These are phyloP conservation scores for Sebastes cheni DNA, from an alignment of 2,797 vertebrate genomes.

Conservation along the genomic window DNA sequence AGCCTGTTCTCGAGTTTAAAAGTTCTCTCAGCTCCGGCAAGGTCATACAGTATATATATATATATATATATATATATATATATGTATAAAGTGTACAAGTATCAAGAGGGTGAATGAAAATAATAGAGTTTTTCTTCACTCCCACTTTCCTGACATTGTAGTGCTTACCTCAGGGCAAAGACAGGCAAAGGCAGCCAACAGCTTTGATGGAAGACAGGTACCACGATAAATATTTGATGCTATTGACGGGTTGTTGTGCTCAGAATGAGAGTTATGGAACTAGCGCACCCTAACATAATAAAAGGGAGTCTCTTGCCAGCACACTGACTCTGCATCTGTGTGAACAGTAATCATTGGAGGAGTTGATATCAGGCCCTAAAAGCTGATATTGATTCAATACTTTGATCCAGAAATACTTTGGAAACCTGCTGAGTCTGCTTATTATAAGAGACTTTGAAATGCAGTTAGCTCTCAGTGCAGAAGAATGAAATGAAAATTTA, in stretches of 20 bases:
- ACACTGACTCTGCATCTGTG: slow-evolving; percentile 20
- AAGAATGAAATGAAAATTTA: background rate
- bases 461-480: background rate
- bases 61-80: too few species aligned
- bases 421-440: slow-evolving; percentile 6
- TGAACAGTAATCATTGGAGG: slow-evolving; percentile 16
- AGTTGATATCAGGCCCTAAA: slow-evolving; percentile 21
- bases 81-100: slow-evolving; percentile 21
- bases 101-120: slow-evolving; percentile 48
- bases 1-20: slow-evolving; percentile 38
- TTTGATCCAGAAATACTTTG: slow-evolving; percentile 20
- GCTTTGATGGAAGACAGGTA: slow-evolving; percentile 85
- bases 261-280: slow-evolving; percentile 48
- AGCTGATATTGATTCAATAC: slow-evolving; percentile 26
- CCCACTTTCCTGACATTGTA: slow-evolving; percentile 65
- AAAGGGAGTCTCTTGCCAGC: slow-evolving; percentile 17
- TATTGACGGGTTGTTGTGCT: slow-evolving; percentile 71
- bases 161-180: slow-evolving; percentile 68
- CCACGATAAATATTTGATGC: slow-evolving; percentile 87
- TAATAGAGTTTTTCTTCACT: slow-evolving; percentile 59
- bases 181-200: slow-evolving; percentile 67
- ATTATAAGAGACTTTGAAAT: slow-evolving; percentile 8
- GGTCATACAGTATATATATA: slow-evolving; percentile 36
- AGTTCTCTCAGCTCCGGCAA: slow-evolving; percentile 46
- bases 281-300: slow-evolving; percentile 41